These are phyloP conservation scores for Macrosteles quadrilineatus DNA, from an alignment of 1,140 invertebrate genomes.

Conservation along the genomic window DNA sequence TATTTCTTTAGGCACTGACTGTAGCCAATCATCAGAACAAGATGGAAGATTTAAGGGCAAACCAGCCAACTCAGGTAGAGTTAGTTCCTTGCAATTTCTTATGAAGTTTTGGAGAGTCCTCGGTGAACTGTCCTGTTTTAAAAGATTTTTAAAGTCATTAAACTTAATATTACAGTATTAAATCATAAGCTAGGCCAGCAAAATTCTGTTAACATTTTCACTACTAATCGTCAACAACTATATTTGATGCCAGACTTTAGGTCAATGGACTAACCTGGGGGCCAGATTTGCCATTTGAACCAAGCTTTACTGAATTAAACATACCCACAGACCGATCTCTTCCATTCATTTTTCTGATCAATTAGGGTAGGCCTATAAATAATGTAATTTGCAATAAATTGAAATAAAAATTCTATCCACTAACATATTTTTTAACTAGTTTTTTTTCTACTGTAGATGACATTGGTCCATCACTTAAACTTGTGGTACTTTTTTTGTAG, in stretches of 20 bases:
- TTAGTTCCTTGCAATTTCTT: neutral
- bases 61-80: neutral
- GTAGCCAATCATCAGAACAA: conserved; percentile 13
- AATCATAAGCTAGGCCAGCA: neutral
- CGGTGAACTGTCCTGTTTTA: neutral
- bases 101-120: neutral
- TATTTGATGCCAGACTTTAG: neutral
- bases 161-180: neutral
- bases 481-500: no score
- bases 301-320: no score
- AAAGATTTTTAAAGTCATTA: neutral
- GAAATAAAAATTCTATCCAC: neutral
- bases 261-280: neutral
- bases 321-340: no score
- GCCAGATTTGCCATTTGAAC: no score
- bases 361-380: no score
- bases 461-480: no score
- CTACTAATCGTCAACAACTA: neutral
- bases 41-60: neutral
- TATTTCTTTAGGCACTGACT: conserved; percentile 45
- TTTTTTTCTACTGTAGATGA: no score
- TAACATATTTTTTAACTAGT: no score
- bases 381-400: no score
- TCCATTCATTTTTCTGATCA: no score
- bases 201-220: neutral